These are phyloP conservation scores for Brachionus angularis DNA, from an alignment of 1,140 invertebrate genomes.

Conservation along the genomic window DNA sequence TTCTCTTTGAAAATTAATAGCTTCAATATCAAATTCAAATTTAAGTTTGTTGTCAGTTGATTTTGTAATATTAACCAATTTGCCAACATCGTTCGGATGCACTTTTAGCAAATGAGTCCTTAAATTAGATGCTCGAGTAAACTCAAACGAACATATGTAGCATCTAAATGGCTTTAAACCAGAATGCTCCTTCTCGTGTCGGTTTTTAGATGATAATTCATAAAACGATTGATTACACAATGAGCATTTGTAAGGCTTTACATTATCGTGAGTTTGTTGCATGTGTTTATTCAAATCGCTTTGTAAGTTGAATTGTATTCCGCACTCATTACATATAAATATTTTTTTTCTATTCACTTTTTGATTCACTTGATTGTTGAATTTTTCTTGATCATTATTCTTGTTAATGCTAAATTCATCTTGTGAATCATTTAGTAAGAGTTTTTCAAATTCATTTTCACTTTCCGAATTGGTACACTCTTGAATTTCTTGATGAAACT, in stretches of 20 bases:
- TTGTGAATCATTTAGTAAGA: not conserved
- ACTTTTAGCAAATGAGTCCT: slow-evolving; percentile 24
- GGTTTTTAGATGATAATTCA: slow-evolving; percentile 23
- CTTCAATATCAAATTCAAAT: slow-evolving; percentile 33
- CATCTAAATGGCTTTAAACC: slow-evolving; percentile 22
- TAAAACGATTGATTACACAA: slow-evolving; percentile 16
- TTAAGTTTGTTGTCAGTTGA: slow-evolving; percentile 11
- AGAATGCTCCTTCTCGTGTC: slow-evolving; percentile 21
- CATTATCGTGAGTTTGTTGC: not conserved
- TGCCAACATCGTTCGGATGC: not conserved
- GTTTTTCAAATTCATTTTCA: not conserved
- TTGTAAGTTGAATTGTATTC: slow-evolving; percentile 11
- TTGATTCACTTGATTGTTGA: not conserved
- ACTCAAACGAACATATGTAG: slow-evolving; percentile 30
- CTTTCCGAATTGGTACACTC: no score
- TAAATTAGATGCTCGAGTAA: slow-evolving; percentile 31
- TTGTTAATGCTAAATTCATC: not conserved
- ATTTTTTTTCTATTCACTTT: slow-evolving; percentile 1
- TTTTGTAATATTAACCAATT: slow-evolving; percentile 11
- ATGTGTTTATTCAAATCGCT: slow-evolving; percentile 29
- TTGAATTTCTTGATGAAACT: not conserved
- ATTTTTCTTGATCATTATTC: slow-evolving; percentile 33
- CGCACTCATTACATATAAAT: slow-evolving; percentile 13
- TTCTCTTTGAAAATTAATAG: not conserved
- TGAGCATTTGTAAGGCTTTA: slow-evolving; percentile 5